Evolutionary conservation across 1,140 invertebrate genomes (phyloP).

Genomic region (Brachionus manjavacas): DNA sequence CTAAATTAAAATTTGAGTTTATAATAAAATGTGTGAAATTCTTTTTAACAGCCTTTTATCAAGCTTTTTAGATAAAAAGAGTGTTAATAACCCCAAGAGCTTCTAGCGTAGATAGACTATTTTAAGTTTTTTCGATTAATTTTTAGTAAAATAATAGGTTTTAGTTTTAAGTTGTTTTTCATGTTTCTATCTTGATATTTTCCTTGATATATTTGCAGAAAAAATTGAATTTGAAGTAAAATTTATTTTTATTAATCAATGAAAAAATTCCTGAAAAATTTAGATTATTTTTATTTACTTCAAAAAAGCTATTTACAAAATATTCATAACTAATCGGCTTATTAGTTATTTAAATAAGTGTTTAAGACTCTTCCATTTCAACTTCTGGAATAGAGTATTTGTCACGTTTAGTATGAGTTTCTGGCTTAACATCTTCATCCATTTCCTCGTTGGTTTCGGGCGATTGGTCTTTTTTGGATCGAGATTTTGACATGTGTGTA

Average conservation of each 20-base stretch:
- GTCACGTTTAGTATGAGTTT: neutral
- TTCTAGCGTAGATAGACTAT: too few species aligned
- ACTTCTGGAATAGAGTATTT: conserved; percentile 22
- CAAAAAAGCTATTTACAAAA: neutral
- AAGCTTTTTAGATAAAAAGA: too few species aligned
- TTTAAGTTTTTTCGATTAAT: too few species aligned
- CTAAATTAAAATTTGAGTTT: too few species aligned
- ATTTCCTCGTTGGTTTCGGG: conserved; percentile 17
- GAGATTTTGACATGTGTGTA: neutral
- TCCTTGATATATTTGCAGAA: too few species aligned
- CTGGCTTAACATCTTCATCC: neutral
- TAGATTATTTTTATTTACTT: neutral
- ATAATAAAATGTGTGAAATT: too few species aligned
- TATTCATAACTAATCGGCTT: neutral
- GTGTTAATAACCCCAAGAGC: too few species aligned
- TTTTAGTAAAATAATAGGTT: too few species aligned
- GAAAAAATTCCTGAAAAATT: neutral
- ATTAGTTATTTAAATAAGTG: neutral
- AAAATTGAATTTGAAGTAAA: too few species aligned
- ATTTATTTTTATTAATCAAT: neutral
- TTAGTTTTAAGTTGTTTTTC: too few species aligned
- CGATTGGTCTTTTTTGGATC: neutral
- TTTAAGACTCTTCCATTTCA: conserved; percentile 23
- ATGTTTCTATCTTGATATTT: too few species aligned
- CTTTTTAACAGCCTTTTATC: too few species aligned